Evolutionary conservation across 2,797 vertebrate genomes (phyloP), one percentile per base, ranked within the genome.

Genomic region (Poeciliopsis infans): DNA sequence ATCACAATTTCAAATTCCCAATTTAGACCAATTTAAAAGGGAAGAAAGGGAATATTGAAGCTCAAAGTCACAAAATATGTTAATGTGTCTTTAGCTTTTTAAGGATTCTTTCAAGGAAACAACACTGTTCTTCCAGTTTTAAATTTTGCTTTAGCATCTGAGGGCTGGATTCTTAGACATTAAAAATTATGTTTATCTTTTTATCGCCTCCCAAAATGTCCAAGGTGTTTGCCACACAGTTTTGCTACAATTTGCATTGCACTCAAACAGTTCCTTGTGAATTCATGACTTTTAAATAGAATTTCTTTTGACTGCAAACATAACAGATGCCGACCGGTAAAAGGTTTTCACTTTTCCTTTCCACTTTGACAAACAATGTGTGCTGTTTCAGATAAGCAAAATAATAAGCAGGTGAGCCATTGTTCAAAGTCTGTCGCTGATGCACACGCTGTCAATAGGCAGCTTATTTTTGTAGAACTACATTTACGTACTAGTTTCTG

Each of bases 251-350:
- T 72, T 71, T 82, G 43, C 59, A 74, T 64, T 74, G 55, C 77
- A 75, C 25, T 66, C 64, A 53, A 45, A 36, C 45, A 75, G 15
- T 70, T 76, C 33, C 46, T 36, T 69, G 28, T 81, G 57, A 57
- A 74, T 84, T 78, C 33, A 45, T 79, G 86, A 90, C 90, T 89
- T 92, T 91, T 79, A 84, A 77, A 53, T 83, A 45, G 72, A 79
- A 80, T 71, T 88, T 88, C 89, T 89, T 87, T 91, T 91, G 89
- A 91, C 92, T 78, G 75, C 76, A 77, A 82, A 79, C 80, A 80
- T 69, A 70, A 72, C 80, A 85, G 82, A 87, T 89, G 86, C 79
- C 86, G 77, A 87, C 82, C 18, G 77, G 80, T 87, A 79, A 85
- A 72, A 76, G 15, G 6, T 85, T 91, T 85, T 86, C n/a, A 4